phyloP scores from a whole-genome alignment of 2,888 invertebrate genomes.

The Artemia sinica region DNA sequence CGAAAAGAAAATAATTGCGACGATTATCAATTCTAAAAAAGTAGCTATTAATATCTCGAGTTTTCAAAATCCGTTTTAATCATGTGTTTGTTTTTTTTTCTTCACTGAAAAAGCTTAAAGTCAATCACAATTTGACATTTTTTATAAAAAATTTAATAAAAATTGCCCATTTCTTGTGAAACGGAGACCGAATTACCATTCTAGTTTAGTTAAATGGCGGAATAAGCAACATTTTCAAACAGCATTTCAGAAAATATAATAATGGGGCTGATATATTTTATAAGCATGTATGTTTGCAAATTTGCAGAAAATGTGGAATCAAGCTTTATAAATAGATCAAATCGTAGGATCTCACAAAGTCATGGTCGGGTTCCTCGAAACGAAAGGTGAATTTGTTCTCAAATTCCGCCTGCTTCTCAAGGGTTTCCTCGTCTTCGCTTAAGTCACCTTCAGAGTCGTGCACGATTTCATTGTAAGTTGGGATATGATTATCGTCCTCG shows the following conservation, averaged over 20 bases:
- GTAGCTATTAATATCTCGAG: too few relatives aligned
- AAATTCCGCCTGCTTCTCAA: constrained; percentile 71
- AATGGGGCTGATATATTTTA: background rate
- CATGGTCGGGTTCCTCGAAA: constrained; percentile 86
- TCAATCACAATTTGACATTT: too few relatives aligned
- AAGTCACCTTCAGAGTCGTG: constrained; percentile 42
- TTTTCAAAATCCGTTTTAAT: too few relatives aligned
- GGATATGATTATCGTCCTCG: constrained; percentile 37
- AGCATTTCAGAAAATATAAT: background rate
- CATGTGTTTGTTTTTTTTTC: too few relatives aligned
- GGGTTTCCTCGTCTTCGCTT: constrained; percentile 50
- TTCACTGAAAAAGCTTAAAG: too few relatives aligned
- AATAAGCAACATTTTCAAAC: constrained; percentile 2
- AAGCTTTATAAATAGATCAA: background rate
- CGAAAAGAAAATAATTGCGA: too few relatives aligned
- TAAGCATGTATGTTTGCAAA: background rate
- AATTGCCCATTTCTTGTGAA: background rate
- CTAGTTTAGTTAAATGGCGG: background rate
- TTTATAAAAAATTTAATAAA: too few relatives aligned
- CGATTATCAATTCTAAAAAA: too few relatives aligned
- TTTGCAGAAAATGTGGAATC: background rate
- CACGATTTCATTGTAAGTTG: constrained; percentile 47
- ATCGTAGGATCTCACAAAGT: constrained; percentile 45
- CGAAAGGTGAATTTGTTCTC: constrained; percentile 90
- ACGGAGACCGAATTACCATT: background rate